Conservation (phyloP, 2,113 vertebrate species). For the Stegostoma tigrinum region DNA sequence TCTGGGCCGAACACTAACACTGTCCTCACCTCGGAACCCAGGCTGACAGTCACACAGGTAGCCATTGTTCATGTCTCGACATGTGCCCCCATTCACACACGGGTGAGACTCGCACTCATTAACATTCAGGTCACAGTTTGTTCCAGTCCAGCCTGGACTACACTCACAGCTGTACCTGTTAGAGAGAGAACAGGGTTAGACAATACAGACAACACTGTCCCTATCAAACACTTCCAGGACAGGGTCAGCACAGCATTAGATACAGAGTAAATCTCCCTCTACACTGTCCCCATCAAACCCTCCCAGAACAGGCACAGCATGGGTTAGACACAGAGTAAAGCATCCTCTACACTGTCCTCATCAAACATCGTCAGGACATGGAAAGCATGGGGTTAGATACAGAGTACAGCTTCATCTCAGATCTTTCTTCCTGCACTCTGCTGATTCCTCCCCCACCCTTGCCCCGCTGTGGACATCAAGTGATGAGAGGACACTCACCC, state of each 20-base stretch:
- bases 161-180: slow-evolving; percentile 80
- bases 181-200: neutral
- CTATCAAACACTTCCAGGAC: too few relatives aligned
- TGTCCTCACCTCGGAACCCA: slow-evolving; percentile 77
- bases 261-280: neutral
- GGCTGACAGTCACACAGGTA: slow-evolving; percentile 82
- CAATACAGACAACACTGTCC: too few relatives aligned
- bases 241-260: neutral
- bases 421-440: neutral
- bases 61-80: slow-evolving; percentile 89
- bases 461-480: too few relatives aligned
- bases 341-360: too few relatives aligned
- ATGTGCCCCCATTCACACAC: slow-evolving; percentile 86
- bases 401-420: neutral
- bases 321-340: too few relatives aligned
- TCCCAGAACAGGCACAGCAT: too few relatives aligned
- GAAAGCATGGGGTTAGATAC: neutral
- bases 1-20: neutral
- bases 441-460: neutral
- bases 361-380: too few relatives aligned
- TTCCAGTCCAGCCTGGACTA: slow-evolving; percentile 82
- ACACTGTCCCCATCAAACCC: too few relatives aligned
- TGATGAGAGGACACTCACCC: slow-evolving; percentile 55
- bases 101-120: slow-evolving; percentile 92
- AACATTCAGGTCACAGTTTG: slow-evolving; percentile 87